Conservation (phyloP, 2,888 invertebrate species). For the Drepanosiphum platanoidis region DNA sequence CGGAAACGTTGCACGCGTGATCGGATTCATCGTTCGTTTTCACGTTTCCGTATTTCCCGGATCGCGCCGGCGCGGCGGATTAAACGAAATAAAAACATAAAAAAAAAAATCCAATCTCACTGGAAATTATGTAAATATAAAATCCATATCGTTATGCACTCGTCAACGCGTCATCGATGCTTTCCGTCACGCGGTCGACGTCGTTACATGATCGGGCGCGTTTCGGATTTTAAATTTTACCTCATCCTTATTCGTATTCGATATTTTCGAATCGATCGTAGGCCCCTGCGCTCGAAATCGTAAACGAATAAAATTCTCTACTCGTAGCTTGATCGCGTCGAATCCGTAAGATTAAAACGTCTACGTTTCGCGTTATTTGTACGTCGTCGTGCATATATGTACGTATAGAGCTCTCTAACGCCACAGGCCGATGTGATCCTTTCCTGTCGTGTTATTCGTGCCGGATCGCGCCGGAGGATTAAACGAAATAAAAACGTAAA, state of each 20-base stretch:
- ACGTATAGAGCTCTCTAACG: no score
- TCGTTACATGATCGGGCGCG: neutral
- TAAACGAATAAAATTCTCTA: no score
- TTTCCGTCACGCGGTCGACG: neutral
- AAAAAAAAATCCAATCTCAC: neutral
- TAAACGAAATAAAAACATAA: neutral
- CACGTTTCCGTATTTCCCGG: constrained; percentile 18
- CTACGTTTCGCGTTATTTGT: no score
- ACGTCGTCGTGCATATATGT: no score
- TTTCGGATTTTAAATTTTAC: neutral
- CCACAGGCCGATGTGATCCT: no score
- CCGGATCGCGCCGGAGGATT: neutral
- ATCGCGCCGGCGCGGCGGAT: neutral
- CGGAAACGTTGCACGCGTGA: constrained; percentile 11
- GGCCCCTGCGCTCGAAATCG: no score
- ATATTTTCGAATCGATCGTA: neutral
- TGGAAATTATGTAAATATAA: neutral
- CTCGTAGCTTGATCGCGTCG: no score
- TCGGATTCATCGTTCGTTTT: constrained; percentile 29
- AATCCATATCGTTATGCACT: neutral
- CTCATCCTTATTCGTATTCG: no score
- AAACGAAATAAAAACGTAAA: neutral
- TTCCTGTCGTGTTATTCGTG: no score
- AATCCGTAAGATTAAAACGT: no score
- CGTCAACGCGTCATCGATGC: neutral